These are phyloP conservation scores for Orthonevra nobilis DNA, from an alignment of 2,888 invertebrate genomes.

Conservation along the genomic window DNA sequence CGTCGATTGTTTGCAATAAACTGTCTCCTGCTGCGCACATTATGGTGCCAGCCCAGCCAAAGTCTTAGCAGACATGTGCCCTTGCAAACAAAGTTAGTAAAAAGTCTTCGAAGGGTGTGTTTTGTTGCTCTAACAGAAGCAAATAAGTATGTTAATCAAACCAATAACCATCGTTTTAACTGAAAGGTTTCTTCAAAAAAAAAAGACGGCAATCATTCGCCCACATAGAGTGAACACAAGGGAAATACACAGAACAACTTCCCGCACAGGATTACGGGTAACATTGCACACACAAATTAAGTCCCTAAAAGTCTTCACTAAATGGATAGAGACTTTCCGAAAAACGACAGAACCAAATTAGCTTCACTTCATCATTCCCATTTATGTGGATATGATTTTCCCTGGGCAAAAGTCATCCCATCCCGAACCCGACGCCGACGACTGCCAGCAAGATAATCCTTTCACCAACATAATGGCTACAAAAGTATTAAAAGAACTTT, in stretches of 20 bases:
- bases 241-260: slow-evolving; percentile 32
- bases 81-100: too few relatives aligned
- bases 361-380: slow-evolving; percentile 66
- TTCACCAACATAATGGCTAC: slow-evolving; percentile 69
- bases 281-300: slow-evolving; percentile 57
- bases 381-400: slow-evolving; percentile 62
- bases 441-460: slow-evolving; percentile 66
- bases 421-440: neutral
- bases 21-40: too few relatives aligned
- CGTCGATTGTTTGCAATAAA: too few relatives aligned
- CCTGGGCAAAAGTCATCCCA: slow-evolving; percentile 45
- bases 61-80: too few relatives aligned
- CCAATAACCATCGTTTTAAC: too few relatives aligned
- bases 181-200: slow-evolving; percentile 25
- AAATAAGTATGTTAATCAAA: too few relatives aligned
- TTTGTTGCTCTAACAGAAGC: too few relatives aligned
- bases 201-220: slow-evolving; percentile 8
- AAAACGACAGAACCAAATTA: slow-evolving; percentile 63
- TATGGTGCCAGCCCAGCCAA: too few relatives aligned
- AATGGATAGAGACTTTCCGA: slow-evolving; percentile 46
- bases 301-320: slow-evolving; percentile 51
- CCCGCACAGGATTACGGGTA: slow-evolving; percentile 51
- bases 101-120: too few relatives aligned
- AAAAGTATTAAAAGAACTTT: slow-evolving; percentile 69
- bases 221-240: slow-evolving; percentile 1